A percentile compares a stretch with the other conserved stretches of the same genome.
phyloP scores from a whole-genome alignment of 2,888 invertebrate species.

The Panzeria rudis region DNA sequence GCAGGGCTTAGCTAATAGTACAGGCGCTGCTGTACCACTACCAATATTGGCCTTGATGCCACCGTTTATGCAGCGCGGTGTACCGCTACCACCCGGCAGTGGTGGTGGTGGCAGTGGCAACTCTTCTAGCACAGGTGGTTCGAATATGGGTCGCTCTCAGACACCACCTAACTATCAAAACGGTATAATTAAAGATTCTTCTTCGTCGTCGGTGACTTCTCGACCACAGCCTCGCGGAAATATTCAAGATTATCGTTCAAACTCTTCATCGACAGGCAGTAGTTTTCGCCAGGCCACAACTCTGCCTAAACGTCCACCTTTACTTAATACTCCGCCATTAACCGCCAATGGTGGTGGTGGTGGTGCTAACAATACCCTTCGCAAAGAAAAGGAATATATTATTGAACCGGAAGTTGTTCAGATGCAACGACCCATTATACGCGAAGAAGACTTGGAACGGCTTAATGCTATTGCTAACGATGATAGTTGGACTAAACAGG shows the following conservation, averaged over 20 bases:
- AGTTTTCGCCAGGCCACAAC: constrained; percentile 80
- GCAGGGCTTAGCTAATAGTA: constrained; percentile 77
- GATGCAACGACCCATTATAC: constrained; percentile 93
- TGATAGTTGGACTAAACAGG: constrained; percentile 96
- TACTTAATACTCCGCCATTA: constrained; percentile 77
- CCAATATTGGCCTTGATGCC: constrained; percentile 91
- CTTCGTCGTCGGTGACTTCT: constrained; percentile 55
- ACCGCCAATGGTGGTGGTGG: constrained; percentile 72
- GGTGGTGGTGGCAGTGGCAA: constrained; percentile 60
- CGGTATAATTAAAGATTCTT: constrained; percentile 75
- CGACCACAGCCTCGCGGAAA: constrained; percentile 68
- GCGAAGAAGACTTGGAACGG: constrained; percentile 95
- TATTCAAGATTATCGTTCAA: constrained; percentile 76
- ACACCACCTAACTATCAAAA: constrained; percentile 79
- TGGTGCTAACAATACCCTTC: constrained; percentile 68
- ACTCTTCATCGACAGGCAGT: constrained; percentile 75
- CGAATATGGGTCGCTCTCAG: constrained; percentile 63
- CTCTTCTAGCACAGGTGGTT: constrained; percentile 69
- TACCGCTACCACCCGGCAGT: constrained; percentile 76
- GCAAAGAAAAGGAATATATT: constrained; percentile 81
- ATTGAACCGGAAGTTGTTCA: constrained; percentile 86
- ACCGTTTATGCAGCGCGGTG: constrained; percentile 87
- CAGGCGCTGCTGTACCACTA: constrained; percentile 85
- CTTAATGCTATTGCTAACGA: constrained; percentile 95
- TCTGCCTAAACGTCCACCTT: constrained; percentile 81